phyloP scores from a whole-genome alignment of 2,888 invertebrate species.

The Spodoptera exigua region DNA sequence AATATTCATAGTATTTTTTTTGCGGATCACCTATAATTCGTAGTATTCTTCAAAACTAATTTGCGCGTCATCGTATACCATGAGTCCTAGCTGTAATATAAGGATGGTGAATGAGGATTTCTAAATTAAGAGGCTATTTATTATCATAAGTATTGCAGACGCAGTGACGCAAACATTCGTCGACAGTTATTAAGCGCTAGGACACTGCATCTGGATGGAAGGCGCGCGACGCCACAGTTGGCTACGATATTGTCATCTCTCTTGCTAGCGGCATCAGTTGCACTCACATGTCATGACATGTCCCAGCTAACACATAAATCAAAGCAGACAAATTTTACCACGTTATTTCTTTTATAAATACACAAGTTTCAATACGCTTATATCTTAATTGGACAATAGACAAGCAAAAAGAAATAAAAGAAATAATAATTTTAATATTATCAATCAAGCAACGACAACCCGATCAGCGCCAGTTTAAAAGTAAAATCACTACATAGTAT shows the following conservation, averaged over 20 bases:
- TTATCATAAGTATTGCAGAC: slow-evolving; percentile 82
- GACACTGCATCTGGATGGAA: slow-evolving; percentile 78
- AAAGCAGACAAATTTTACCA: slow-evolving; percentile 74
- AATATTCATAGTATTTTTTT: no score
- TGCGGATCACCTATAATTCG: no score
- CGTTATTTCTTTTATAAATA: slow-evolving; percentile 70
- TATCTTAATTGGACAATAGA: slow-evolving; percentile 34
- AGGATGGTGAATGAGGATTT: slow-evolving; percentile 83
- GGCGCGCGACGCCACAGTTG: slow-evolving; percentile 64
- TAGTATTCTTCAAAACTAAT: slow-evolving; percentile 79
- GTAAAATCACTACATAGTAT: no score
- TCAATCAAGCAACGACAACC: slow-evolving; percentile 50
- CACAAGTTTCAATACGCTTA: slow-evolving; percentile 27
- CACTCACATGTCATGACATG: slow-evolving; percentile 61
- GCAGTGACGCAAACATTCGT: slow-evolving; percentile 85
- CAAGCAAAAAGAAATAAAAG: slow-evolving; percentile 37
- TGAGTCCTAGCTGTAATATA: slow-evolving; percentile 72
- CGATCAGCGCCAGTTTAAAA: no score
- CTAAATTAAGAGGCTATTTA: slow-evolving; percentile 88
- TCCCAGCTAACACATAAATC: slow-evolving; percentile 70
- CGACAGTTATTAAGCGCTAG: slow-evolving; percentile 88
- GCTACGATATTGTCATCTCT: slow-evolving; percentile 73
- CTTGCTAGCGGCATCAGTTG: slow-evolving; percentile 70
- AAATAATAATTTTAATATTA: slow-evolving; percentile 41
- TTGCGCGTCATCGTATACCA: slow-evolving; percentile 77